These are phyloP conservation scores for Cuniculus paca DNA, from an alignment of 2,797 vertebrate species.

Conservation along the genomic window DNA sequence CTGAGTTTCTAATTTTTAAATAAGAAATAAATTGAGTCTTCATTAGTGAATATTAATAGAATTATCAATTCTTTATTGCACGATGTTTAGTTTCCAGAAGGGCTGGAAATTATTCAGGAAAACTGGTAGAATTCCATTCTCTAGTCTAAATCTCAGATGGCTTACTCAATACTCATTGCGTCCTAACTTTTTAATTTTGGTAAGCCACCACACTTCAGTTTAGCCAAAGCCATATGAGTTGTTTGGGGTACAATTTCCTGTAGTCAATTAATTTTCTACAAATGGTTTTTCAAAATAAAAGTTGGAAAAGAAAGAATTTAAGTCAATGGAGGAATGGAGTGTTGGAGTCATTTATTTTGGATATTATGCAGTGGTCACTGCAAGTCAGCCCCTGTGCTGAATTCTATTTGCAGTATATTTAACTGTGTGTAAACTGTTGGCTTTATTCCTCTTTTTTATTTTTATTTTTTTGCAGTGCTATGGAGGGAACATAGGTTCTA, in stretches of 20 bases:
- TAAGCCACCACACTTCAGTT: neutral
- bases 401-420: constrained; percentile 42
- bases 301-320: neutral
- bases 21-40: constrained; percentile 4
- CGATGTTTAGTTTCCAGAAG: neutral
- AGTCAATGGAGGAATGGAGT: neutral
- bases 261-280: neutral
- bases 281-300: constrained; percentile 21
- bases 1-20: constrained; percentile 6
- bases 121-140: neutral
- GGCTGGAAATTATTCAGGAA: neutral
- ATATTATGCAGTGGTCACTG: neutral
- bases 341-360: neutral
- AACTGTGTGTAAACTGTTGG: neutral
- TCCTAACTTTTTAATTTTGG: constrained; percentile 1
- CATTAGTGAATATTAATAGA: constrained; percentile 43
- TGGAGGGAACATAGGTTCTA: neutral
- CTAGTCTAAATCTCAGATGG: neutral
- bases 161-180: neutral
- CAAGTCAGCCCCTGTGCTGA: neutral
- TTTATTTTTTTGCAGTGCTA: neutral
- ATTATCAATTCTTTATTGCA: constrained; percentile 19
- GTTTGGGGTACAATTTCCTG: neutral
- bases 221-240: neutral
- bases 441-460: neutral